Evolutionary conservation across 2,888 invertebrate genomes (phyloP).

Genomic region (Trichopria drosophilae): DNA sequence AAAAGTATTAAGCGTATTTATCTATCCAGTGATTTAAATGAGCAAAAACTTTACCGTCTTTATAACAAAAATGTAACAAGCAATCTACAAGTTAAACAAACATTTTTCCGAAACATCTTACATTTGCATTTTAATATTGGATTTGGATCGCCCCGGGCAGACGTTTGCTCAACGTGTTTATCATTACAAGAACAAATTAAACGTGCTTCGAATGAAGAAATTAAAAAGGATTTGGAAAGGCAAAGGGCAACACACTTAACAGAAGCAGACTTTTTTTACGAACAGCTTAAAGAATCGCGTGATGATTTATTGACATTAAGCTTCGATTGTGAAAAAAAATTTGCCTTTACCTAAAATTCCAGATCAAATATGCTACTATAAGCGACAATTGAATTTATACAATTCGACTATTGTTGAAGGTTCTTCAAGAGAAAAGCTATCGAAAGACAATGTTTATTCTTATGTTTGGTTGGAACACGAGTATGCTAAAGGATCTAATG

Average conservation of each 20-base stretch:
- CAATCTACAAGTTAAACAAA: constrained; percentile 8
- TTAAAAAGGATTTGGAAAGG: not conserved
- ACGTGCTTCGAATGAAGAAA: not conserved
- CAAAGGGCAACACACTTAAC: constrained; percentile 1
- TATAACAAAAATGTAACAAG: constrained; percentile 4
- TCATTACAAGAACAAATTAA: constrained; percentile 2
- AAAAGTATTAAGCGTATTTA: constrained; percentile 3
- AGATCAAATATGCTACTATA: no score
- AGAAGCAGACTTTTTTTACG: constrained; percentile 7
- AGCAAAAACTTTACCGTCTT: constrained; percentile 7
- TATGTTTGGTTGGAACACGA: constrained; percentile 10
- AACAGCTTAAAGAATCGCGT: constrained; percentile 4
- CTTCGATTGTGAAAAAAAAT: constrained; percentile 14
- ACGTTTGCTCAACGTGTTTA: constrained; percentile 15
- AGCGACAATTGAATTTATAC: constrained; percentile 8
- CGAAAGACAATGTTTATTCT: constrained; percentile 9
- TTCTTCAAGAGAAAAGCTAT: constrained; percentile 2
- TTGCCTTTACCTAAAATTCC: constrained; percentile 4
- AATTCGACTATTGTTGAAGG: constrained; percentile 13
- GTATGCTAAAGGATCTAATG: constrained; percentile 15
- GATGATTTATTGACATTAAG: constrained; percentile 3
- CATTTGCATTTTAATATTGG: constrained; percentile 15
- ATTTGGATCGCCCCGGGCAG: constrained; percentile 14
- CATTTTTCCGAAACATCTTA: constrained; percentile 11
- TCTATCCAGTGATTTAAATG: constrained; percentile 8